A percentile compares a stretch with the other conserved stretches of the same genome.
Conservation (phyloP, 2,797 vertebrate genomes). For the Anguilla pacifica region DNA sequence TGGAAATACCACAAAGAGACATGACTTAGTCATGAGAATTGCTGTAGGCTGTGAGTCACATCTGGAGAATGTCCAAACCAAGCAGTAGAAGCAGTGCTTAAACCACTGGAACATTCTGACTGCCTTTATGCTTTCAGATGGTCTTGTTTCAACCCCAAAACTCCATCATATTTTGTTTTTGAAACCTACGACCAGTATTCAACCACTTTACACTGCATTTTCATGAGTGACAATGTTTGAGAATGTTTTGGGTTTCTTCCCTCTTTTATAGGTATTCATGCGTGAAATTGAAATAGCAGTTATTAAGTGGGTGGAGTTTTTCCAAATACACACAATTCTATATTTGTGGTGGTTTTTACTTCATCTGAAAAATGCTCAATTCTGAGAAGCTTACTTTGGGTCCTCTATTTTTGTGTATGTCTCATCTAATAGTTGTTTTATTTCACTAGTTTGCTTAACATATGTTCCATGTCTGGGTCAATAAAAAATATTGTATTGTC, state of each 20-base stretch:
- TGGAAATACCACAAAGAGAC: conserved; percentile 49
- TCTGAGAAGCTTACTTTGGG: not conserved
- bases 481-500: not conserved
- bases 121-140: conserved; percentile 39
- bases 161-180: conserved; percentile 12
- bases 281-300: conserved; percentile 12
- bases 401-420: not conserved
- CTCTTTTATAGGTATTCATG: not conserved
- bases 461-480: not conserved
- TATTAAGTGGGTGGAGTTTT: conserved; percentile 20
- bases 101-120: conserved; percentile 58
- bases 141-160: conserved; percentile 19
- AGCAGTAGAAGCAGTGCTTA: conserved; percentile 42
- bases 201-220: conserved; percentile 25
- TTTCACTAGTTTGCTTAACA: not conserved
- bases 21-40: conserved; percentile 59
- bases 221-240: conserved; percentile 10
- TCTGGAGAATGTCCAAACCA: conserved; percentile 65
- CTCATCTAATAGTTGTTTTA: not conserved
- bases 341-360: conserved; percentile 18
- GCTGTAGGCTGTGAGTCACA: conserved; percentile 60
- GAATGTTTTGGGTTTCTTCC: conserved; percentile 21
- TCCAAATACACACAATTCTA: conserved; percentile 22
- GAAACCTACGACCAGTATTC: conserved; percentile 23
- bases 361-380: not conserved